A percentile compares a stretch with the other conserved stretches of the same genome.
Conservation (phyloP, 2,797 vertebrate species). For the Chromis chromis region DNA sequence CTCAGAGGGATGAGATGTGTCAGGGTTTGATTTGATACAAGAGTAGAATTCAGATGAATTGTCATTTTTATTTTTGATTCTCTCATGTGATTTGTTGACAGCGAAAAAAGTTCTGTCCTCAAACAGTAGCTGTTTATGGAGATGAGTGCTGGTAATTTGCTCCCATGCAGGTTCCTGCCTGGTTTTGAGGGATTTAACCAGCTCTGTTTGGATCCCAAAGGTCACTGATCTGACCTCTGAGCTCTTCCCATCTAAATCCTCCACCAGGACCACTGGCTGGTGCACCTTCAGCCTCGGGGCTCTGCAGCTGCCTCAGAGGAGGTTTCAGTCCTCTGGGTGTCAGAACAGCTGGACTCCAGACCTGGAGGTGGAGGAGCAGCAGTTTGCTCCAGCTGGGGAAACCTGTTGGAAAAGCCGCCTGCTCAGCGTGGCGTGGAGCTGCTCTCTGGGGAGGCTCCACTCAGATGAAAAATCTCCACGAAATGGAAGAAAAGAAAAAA, state of each 20-base stretch:
- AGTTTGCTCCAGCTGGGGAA: constrained; percentile 44
- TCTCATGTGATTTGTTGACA: not conserved
- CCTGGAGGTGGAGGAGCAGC: constrained; percentile 34
- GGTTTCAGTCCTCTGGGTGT: constrained; percentile 34
- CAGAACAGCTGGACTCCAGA: constrained; percentile 82
- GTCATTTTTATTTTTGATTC: not conserved
- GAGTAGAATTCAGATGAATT: not conserved
- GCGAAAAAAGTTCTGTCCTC: not conserved
- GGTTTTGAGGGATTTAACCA: not conserved
- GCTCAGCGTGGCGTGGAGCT: constrained; percentile 47
- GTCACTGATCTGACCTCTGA: constrained; percentile 5
- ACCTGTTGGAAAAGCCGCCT: constrained; percentile 64
- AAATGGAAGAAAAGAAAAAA: constrained; percentile 12
- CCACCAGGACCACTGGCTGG: not conserved
- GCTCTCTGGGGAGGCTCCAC: constrained; percentile 58
- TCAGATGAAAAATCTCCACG: constrained; percentile 22
- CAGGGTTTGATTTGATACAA: too few relatives aligned
- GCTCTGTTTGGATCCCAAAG: not conserved
- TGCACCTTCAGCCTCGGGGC: not conserved
- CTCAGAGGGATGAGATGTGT: too few relatives aligned
- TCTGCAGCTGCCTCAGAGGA: constrained; percentile 18
- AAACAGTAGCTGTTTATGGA: too few relatives aligned
- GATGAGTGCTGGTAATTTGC: not conserved
- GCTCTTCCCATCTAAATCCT: not conserved
- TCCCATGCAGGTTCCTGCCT: not conserved